Percentiles rank a stretch among this genome's conserved stretches.
phyloP scores from a whole-genome alignment of 2,113 vertebrate genomes.

The Maylandia zebra region DNA sequence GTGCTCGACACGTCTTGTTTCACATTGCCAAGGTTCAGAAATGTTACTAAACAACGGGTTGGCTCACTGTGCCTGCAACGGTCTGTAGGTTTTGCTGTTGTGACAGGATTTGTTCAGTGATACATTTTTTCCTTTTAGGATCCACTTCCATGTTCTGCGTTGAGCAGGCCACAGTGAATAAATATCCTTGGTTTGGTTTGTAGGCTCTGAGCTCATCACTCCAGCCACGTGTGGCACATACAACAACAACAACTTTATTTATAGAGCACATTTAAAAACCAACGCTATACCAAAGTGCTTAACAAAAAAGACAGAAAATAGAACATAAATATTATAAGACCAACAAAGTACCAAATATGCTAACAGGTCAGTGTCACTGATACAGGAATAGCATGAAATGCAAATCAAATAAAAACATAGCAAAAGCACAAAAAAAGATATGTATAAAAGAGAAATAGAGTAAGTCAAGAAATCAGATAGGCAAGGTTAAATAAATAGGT shows the following conservation, averaged over 20 bases:
- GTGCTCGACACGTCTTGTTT: not conserved
- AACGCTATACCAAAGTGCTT: not conserved
- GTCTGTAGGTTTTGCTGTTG: not conserved
- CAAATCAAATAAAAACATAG: not conserved
- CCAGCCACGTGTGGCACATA: not conserved
- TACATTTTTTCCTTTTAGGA: too few relatives aligned
- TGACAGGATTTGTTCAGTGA: not conserved
- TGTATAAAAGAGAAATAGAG: accelerated
- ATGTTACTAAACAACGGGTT: not conserved
- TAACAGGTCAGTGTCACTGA: not conserved
- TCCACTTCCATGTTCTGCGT: not conserved
- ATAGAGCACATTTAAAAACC: not conserved
- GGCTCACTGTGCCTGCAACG: not conserved
- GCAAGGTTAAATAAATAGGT: not conserved
- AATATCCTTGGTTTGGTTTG: not conserved
- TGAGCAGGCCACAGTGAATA: not conserved
- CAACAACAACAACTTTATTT: not conserved
- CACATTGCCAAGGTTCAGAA: not conserved
- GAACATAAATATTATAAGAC: not conserved
- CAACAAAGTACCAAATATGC: not conserved
- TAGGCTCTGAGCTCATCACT: not conserved
- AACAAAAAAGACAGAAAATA: not conserved
- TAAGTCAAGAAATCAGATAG: not conserved
- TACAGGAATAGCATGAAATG: not conserved
- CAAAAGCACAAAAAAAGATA: not conserved